phyloP scores from a whole-genome alignment of 1,140 invertebrate species.

The Drosophila bocqueti region DNA sequence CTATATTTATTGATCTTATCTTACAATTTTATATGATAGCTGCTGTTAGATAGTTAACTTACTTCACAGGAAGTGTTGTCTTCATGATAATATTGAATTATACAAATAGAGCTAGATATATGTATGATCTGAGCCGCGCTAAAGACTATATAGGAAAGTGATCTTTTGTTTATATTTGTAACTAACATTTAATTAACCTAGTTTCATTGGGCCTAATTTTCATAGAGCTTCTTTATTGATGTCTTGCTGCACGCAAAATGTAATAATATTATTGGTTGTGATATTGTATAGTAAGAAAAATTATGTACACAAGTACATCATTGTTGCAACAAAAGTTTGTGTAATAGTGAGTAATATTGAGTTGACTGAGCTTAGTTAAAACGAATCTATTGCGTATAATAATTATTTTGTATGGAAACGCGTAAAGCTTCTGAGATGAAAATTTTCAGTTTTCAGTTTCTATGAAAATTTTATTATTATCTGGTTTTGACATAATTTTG shows the following conservation, averaged over 20 bases:
- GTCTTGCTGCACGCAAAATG: neutral
- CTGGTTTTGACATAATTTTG: too few relatives aligned
- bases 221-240: neutral
- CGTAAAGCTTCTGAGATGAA: too few relatives aligned
- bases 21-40: neutral
- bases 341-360: too few relatives aligned
- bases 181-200: neutral
- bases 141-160: neutral
- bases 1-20: neutral
- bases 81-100: neutral
- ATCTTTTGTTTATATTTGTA: neutral
- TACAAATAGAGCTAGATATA: neutral
- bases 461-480: too few relatives aligned
- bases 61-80: neutral
- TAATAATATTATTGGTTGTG: neutral
- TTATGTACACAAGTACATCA: neutral
- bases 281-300: neutral
- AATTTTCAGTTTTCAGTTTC: too few relatives aligned
- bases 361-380: too few relatives aligned
- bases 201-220: neutral
- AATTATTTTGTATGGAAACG: too few relatives aligned
- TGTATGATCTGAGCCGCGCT: neutral
- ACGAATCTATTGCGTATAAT: too few relatives aligned
- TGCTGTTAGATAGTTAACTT: neutral
- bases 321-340: too few relatives aligned